Evolutionary conservation across 1,140 invertebrate species (phyloP), one percentile per base, ranked within the genome.

Genomic region (Stegodyphus dumicola): DNA sequence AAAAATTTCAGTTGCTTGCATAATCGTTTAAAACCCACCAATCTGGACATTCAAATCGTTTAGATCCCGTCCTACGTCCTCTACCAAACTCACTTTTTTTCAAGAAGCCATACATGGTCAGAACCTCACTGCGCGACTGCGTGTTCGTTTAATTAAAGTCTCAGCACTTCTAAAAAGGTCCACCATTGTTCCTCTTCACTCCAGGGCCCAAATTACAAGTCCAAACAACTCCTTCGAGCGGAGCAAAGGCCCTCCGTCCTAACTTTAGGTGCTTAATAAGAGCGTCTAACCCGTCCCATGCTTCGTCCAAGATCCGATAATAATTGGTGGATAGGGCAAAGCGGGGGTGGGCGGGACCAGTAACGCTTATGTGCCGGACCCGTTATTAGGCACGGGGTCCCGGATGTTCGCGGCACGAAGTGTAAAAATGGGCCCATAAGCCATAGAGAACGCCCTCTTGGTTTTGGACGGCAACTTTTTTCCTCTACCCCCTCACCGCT

Each of bases 381-480:
- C 80, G 80, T 83, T 83, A 83, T 83, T 83, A 83, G 80, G 70
- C 80, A 66, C 71, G 18, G 60, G 9, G 80, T 83, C 80, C 80
- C 80, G 80, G 80, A 83, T 83, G 80, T 75, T 53, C n/a, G 54
- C 53, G 51, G 80, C 80, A 83, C 80, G 80, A 83, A 83, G 80
- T 83, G 80, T 83, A 83, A 83, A 83, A 83, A 83, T 83, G 80
- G 80, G 71, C 80, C 80, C 80, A 83, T 83, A 83, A 83, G 80
- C 80, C 80, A 83, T 83, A 64, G 80, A 83, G 80, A 83, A 74
- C 80, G 80, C 80, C 80, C 66, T 48, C 64, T 75, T 83, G 80
- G 80, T 74, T 77, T 77, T 83, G 71, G 60, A 56, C 52, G 56
- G 49, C 33, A 49, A 33, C 33, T 53, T 15, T 71, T 71, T 80